Evolutionary conservation across 2,113 vertebrate species (phyloP), one percentile per base, ranked within the genome.

Genomic region (Taxidea taxus): DNA sequence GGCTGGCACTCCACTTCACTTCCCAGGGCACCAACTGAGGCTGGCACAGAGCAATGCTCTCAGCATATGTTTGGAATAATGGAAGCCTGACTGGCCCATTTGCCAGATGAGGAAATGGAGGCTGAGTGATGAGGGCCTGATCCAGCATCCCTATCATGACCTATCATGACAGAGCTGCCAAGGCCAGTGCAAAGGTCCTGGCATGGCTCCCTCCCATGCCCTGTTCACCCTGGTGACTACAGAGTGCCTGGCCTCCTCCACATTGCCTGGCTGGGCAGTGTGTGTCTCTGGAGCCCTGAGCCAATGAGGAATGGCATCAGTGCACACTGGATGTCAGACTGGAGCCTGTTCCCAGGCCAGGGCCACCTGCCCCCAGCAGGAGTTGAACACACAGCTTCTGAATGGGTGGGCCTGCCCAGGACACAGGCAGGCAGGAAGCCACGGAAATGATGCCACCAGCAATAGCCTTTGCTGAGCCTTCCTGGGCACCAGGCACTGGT

Each of bases 1-100:
- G 47, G 25, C 62, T 29, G 42, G 62, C 11, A 1, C 25, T 42
- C 31, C 15, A 34, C 6, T 7, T 29, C 37, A 12, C 2, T 23
- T 14, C 54, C 58, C 27, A 47, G 21, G 31, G 34, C 0, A 1
- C 39, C 51, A 29, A 2, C 1, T 1, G 23, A 6, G 47, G 58
- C 29, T 3, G 64, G 8, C 14, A 51, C 56, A 23, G 39, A 58
- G 15, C 90, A 37, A 37, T 4, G 14, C 56, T 29, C 6, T 37
- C 70, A 14, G 15, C 62, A 9, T 11, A 49, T 31, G 47, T 93
- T 14, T 29, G 27, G 18, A 60, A 42, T 29, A 31, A 31, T 14
- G 27, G 70, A 68, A 51, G 51, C 23, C 25, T 18, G 80, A 12
- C 18, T 42, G 56, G 27, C 51, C 62, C 23, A 4, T 23, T 31